Conservation (phyloP, 1,140 invertebrate genomes). For the Harpegnathos saltator region DNA sequence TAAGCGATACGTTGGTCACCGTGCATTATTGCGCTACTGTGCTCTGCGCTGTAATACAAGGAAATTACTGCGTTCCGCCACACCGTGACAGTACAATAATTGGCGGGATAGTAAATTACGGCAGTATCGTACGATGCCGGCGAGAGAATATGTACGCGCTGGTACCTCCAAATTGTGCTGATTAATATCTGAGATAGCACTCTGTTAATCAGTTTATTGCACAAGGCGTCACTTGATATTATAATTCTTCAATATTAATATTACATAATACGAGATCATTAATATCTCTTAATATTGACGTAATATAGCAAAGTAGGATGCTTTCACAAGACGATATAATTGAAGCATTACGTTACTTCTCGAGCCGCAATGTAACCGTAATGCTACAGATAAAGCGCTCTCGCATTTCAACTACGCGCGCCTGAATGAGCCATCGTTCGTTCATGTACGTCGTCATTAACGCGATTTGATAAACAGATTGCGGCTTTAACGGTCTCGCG, state of each 20-base stretch:
- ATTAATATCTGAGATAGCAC: not conserved
- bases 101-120: slow-evolving; percentile 1
- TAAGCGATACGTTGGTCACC: not conserved
- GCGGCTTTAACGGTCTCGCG: slow-evolving; percentile 16
- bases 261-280: too few species aligned
- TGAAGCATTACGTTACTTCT: not conserved
- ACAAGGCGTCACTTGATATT: too few species aligned
- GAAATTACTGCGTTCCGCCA: not conserved
- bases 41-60: not conserved
- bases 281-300: too few species aligned
- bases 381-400: not conserved
- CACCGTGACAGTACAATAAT: not conserved
- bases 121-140: not conserved
- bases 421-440: not conserved
- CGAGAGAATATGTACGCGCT: not conserved
- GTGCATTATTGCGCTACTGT: not conserved
- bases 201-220: too few species aligned
- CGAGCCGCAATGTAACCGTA: not conserved
- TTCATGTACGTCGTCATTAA: slow-evolving; percentile 26
- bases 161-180: not conserved
- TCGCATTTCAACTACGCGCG: not conserved
- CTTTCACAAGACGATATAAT: slow-evolving; percentile 7
- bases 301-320: not conserved
- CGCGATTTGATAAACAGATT: slow-evolving; percentile 30
- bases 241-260: not conserved